Evolutionary conservation across 2,888 invertebrate species (phyloP).

Genomic region (Drosophila neonasuta): DNA sequence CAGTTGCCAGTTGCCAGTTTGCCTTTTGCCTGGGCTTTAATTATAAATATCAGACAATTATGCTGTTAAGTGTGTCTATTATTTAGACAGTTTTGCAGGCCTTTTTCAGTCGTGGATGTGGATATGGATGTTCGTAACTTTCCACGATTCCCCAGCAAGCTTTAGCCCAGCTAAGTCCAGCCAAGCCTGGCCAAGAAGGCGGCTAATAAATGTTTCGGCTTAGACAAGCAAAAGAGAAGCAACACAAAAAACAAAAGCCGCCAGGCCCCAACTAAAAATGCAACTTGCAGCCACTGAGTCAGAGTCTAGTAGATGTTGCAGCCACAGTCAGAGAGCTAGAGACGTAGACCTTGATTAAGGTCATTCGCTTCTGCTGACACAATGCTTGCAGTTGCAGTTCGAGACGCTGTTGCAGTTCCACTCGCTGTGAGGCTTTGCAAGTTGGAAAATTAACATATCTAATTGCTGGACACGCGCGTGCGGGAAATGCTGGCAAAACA

Average conservation of each 20-base stretch:
- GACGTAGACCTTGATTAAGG: constrained; percentile 80
- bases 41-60: constrained; percentile 67
- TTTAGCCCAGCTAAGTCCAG: constrained; percentile 30
- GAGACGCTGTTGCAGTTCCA: constrained; percentile 1
- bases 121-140: constrained; percentile 29
- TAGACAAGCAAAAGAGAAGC: constrained; percentile 45
- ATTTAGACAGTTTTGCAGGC: constrained; percentile 42
- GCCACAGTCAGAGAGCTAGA: constrained; percentile 4
- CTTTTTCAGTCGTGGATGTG: constrained; percentile 11
- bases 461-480: constrained; percentile 59
- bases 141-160: constrained; percentile 31
- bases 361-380: constrained; percentile 76
- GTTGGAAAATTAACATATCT: constrained; percentile 54
- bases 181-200: constrained; percentile 36
- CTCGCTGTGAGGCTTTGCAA: constrained; percentile 1
- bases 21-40: constrained; percentile 46
- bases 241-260: constrained; percentile 16
- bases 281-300: constrained; percentile 41
- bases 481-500: constrained; percentile 20
- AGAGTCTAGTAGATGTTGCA: constrained; percentile 1
- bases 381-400: constrained; percentile 42
- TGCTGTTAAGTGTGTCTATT: constrained; percentile 67
- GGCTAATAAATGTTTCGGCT: constrained; percentile 60
- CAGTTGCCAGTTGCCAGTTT: neutral
- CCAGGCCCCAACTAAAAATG: constrained; percentile 33